A percentile compares a stretch with the other conserved stretches of the same genome.
These are phyloP conservation scores for Galaxias olidus DNA, from an alignment of 2,797 vertebrate species.

Conservation along the genomic window DNA sequence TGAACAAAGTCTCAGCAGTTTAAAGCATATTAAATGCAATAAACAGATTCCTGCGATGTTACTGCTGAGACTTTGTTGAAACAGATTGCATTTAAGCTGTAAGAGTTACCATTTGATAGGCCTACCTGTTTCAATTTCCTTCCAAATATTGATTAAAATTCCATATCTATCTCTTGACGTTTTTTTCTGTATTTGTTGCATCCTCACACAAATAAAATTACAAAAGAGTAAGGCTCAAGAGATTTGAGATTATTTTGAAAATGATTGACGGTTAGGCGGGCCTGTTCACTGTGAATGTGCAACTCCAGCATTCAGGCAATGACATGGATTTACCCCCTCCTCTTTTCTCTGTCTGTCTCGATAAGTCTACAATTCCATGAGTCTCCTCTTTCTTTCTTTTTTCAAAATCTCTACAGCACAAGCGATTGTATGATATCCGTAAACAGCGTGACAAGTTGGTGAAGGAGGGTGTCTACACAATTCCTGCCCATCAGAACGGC, in stretches of 20 bases:
- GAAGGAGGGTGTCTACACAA: slow-evolving; percentile 85
- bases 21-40: too few relatives aligned
- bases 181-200: too few relatives aligned
- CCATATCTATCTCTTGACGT: too few relatives aligned
- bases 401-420: slow-evolving; percentile 56
- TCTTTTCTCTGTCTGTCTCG: not conserved
- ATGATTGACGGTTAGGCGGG: slow-evolving; percentile 3
- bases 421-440: slow-evolving; percentile 70
- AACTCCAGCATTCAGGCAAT: slow-evolving; percentile 31
- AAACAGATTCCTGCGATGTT: too few relatives aligned
- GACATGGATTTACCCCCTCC: not conserved
- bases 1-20: too few relatives aligned
- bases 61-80: too few relatives aligned
- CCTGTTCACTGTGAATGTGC: slow-evolving; percentile 27
- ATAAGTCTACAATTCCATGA: not conserved
- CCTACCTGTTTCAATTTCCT: too few relatives aligned
- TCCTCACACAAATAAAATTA: not conserved
- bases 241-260: not conserved
- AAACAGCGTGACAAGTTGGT: slow-evolving; percentile 83
- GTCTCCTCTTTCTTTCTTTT: slow-evolving; percentile 7
- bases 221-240: too few relatives aligned
- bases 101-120: too few relatives aligned
- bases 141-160: too few relatives aligned
- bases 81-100: too few relatives aligned
- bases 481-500: slow-evolving; percentile 72